A percentile compares a stretch with the other conserved stretches of the same genome.
Conservation (phyloP, 2,888 invertebrate genomes). For the Machimus rusticus region DNA sequence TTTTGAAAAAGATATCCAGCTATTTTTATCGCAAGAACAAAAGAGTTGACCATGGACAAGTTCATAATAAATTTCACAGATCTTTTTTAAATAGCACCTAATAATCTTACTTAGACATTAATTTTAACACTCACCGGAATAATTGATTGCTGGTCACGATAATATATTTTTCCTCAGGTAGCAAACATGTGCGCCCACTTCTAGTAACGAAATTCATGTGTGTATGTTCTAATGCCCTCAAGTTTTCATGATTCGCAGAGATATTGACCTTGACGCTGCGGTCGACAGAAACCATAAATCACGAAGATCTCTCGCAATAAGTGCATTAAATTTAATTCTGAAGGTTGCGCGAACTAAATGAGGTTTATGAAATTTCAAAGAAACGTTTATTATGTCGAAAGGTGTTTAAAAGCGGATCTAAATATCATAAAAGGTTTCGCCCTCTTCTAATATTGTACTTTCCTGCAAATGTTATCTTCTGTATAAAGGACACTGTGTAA, state of each 20-base stretch:
- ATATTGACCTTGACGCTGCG: neutral
- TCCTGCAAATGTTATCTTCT: neutral
- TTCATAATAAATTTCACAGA: neutral
- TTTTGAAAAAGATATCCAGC: neutral
- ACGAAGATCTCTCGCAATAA: neutral
- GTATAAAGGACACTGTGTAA: neutral
- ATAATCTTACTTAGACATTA: neutral
- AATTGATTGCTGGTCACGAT: neutral
- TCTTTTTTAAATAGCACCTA: neutral
- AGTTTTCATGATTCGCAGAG: neutral
- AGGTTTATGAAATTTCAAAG: neutral
- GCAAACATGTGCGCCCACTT: neutral
- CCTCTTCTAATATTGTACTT: neutral
- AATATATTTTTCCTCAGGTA: neutral
- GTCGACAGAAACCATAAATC: neutral
- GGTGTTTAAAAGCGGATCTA: neutral
- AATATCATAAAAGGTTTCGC: neutral
- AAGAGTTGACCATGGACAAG: neutral
- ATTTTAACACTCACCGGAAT: neutral
- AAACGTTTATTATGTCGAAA: neutral
- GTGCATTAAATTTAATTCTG: neutral
- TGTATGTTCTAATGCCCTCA: neutral
- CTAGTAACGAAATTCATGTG: neutral
- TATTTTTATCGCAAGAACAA: neutral
- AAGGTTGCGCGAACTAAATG: neutral